These are phyloP conservation scores for Isotomurus palustris DNA, from an alignment of 2,888 invertebrate genomes.

Conservation along the genomic window DNA sequence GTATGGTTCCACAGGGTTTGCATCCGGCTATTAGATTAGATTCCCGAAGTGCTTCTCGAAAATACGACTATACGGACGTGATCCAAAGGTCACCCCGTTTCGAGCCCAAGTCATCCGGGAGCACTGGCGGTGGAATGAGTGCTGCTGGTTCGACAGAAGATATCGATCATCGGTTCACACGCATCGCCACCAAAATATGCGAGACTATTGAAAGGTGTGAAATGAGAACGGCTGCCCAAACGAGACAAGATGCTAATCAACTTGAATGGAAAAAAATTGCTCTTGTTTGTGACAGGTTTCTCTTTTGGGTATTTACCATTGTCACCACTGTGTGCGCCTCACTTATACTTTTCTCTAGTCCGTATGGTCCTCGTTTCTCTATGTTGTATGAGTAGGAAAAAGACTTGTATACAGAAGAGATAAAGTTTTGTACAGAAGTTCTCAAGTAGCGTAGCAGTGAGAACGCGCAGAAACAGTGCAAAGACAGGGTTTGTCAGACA, in stretches of 20 bases:
- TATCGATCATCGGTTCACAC: constrained; percentile 63
- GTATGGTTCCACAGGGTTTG: constrained; percentile 49
- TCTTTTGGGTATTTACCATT: constrained; percentile 70
- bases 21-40: constrained; percentile 62
- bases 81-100: constrained; percentile 55
- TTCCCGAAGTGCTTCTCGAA: constrained; percentile 54
- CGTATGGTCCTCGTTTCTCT: constrained; percentile 53
- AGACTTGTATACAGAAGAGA: not conserved
- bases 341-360: constrained; percentile 68
- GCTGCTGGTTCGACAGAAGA: constrained; percentile 45
- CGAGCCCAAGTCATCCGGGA: constrained; percentile 45
- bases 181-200: constrained; percentile 65
- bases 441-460: too few species aligned
- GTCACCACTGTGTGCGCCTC: constrained; percentile 73
- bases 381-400: constrained; percentile 1
- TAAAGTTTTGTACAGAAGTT: too few species aligned
- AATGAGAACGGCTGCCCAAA: constrained; percentile 70
- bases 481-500: too few species aligned
- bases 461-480: too few species aligned
- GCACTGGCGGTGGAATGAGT: not conserved
- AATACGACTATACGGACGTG: constrained; percentile 49
- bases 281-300: constrained; percentile 73
- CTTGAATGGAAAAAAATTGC: constrained; percentile 80
- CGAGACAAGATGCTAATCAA: constrained; percentile 71
- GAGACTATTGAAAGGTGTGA: constrained; percentile 75